These are phyloP conservation scores for Coracias cyanogaster DNA, from an alignment of 2,797 vertebrate genomes.

Conservation along the genomic window DNA sequence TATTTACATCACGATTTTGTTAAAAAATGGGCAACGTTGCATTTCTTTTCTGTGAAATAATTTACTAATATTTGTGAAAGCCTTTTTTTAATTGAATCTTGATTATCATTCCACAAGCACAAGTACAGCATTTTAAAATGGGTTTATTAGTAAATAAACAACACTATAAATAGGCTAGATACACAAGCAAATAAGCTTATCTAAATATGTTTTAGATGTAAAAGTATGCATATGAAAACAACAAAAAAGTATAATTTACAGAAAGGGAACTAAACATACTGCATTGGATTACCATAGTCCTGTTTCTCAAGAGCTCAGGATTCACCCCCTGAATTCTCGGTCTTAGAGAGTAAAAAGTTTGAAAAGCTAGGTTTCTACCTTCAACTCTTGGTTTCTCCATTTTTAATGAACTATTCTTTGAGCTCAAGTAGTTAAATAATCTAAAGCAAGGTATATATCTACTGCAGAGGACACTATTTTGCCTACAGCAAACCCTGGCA, in stretches of 20 bases:
- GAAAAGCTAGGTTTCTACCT: not conserved
- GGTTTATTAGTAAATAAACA: conserved; percentile 44
- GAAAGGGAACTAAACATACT: not conserved
- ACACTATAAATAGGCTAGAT: conserved; percentile 1
- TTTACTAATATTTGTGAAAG: conserved; percentile 33
- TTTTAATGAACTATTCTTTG: not conserved
- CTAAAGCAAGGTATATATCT: not conserved
- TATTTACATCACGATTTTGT: not conserved
- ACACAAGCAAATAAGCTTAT: conserved; percentile 8
- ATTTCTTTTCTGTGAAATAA: not conserved
- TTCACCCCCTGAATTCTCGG: not conserved
- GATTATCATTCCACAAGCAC: conserved; percentile 22
- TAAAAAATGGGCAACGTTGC: not conserved
- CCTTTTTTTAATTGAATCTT: not conserved
- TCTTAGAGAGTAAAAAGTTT: not conserved
- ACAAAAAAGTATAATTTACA: not conserved
- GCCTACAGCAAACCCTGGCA: not conserved
- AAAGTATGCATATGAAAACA: not conserved
- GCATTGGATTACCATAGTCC: not conserved
- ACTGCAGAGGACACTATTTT: not conserved
- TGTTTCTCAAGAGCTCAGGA: not conserved
- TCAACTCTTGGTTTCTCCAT: not conserved
- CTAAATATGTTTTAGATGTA: conserved; percentile 2
- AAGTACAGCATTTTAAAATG: not conserved
- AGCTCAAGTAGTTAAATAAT: not conserved